Evolutionary conservation across 1,140 invertebrate species (phyloP), one percentile per base, ranked within the genome.

Genomic region (Nasonia giraulti): DNA sequence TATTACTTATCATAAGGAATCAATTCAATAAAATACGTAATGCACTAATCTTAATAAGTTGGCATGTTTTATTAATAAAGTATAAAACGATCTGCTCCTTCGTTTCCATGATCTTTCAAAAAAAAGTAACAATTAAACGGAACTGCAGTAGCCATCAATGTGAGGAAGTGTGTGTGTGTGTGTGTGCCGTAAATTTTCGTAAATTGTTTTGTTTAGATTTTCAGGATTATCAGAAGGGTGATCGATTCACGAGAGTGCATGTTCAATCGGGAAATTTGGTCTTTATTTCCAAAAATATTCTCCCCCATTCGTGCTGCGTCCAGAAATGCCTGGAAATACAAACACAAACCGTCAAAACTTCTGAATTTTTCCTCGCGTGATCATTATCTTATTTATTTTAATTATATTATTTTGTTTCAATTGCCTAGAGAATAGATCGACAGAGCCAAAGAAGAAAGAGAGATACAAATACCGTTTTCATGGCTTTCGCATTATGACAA

Each of bases 261-360:
- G 86, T 90, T 91, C 88, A 91, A 92, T 92, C 89, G 91, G 90
- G 91, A 93, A 93, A 92, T 93, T 92, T 91, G 91, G 89, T 94
- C 91, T 93, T 94, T 94, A 94, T 94, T 94, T 94, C 90, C 92
- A 92, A 93, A 93, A 92, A 91, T 88, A 90, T 89, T 90, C 90
- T 91, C 89, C 89, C 90, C 88, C 90, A 90, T 88, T 90, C 89
- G 90, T 87, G 90, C 90, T 89, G 91, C 83, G 89, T 87, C 90
- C 89, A 91, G 90, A 92, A 90, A 89, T 92, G 91, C 93, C 93
- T 94, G 93, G 83, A 94, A 94, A 93, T 92, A 93, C 88, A 93
- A 92, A 92, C 88, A 92, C 91, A 88, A 87, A 87, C 87, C 88
- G 88, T 90, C 86, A 90, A 87, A 90, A 87, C 86, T 88, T 86